Base-by-base conservation (phyloP, 2,797 vertebrate species). In the Distichodus sexfasciatus region DNA sequence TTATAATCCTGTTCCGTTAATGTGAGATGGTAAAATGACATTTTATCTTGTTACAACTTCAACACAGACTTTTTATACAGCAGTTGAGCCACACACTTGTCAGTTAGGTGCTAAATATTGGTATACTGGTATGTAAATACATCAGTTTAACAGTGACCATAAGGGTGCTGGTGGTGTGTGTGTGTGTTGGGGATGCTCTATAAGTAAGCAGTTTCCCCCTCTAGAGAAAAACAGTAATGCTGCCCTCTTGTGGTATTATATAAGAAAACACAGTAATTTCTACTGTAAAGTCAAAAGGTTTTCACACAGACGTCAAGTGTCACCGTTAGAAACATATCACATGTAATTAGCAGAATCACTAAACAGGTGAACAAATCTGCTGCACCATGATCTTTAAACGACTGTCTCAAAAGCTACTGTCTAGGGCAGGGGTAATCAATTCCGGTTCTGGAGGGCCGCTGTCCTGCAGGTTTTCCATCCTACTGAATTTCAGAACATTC, bases 181-280 rank as follows among this genome's bases (percentile, higher is more conserved):
- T 35, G 36, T 17, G 11, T 36, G 12, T n/a, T 29, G 35, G 17
- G 9, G 36, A 60, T 38, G 21, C 14, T n/a, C n/a, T 47, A 29
- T 35, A n/a, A n/a, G 26, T 54, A 31, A 35, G 35, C 33, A 43
- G 62, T 50, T 50, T 26, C 57, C 23, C 36, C 41, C 4, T 12
- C 35, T n/a, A 26, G 2, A 15, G 38, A 44, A 75, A 67, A 51
- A 21, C 9, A 55, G 41, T 46, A 21, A 61, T 75, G 68, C 74
- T 57, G 74, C 23, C 74, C 68, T 57, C 74, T 71, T 47, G 74
- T 62, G 74, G 74, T 11, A 23, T 9, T 21, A 28, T 35, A 17
- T 3, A 26, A 75, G 26, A 71, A 76, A 33, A 62, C 15, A 33
- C 17, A 9, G 33, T 19, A 31, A n/a, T 44, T 43, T 28, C 7